Percentiles rank a stretch among this genome's conserved stretches.
phyloP scores from a whole-genome alignment of 35 echinoderm and acorn worm species.

The Anneissia japonica region DNA sequence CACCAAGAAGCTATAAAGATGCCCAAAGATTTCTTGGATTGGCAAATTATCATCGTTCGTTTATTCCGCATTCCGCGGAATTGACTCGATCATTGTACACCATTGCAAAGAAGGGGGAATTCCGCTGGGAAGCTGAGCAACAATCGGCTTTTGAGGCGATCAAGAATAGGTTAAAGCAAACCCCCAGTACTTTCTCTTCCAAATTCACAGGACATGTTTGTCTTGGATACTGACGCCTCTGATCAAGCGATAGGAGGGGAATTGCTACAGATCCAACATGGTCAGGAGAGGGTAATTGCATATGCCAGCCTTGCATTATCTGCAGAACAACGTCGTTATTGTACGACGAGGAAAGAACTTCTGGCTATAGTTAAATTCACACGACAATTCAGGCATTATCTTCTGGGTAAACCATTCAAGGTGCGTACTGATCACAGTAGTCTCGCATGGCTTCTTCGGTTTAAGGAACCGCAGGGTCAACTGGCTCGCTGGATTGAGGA shows the following conservation, averaged over 20 bases:
- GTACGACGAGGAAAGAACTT: neutral
- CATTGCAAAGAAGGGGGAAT: too few species aligned
- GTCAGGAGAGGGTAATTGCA: neutral
- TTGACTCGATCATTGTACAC: constrained; percentile 28
- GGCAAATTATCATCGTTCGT: constrained; percentile 43
- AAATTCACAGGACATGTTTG: neutral
- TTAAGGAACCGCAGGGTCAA: neutral
- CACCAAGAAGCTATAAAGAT: constrained; percentile 22
- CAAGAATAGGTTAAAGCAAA: neutral
- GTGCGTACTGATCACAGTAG: neutral
- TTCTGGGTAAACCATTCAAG: neutral
- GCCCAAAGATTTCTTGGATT: constrained; percentile 43
- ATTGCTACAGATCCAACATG: neutral
- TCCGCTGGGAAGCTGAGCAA: neutral
- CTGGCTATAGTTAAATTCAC: neutral
- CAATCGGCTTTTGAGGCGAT: neutral
- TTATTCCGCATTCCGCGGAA: constrained; percentile 14
- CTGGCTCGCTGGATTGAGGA: constrained; percentile 10
- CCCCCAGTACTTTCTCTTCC: neutral
- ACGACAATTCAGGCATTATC: neutral
- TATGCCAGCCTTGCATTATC: neutral
- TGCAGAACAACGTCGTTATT: neutral
- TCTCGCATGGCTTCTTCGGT: neutral
- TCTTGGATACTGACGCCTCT: neutral
- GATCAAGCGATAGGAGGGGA: neutral